Base-by-base conservation (phyloP, 2,797 vertebrate genomes). In the Nannoperca australis region DNA sequence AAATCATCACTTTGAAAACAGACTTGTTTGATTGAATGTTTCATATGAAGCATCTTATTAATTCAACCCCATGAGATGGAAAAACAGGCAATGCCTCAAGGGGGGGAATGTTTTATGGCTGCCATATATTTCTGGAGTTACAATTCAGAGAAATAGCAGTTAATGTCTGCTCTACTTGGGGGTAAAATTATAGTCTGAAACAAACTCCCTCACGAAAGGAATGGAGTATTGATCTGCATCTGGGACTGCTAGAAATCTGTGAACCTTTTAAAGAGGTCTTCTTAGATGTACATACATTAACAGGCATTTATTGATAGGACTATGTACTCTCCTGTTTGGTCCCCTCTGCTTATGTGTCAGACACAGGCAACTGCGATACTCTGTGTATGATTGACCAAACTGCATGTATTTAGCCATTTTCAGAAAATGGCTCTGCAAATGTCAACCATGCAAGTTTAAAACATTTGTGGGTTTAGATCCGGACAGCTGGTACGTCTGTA, bases 161-260 rank as follows among this genome's bases (percentile, higher is more conserved):
- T 89, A 85, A 85, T 85, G 70, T 86, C 73, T 72, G 36, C 70
- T 51, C 78, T 85, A 74, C 85, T 87, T 87, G 59, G 70, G 50
- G 73, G 53, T 81, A 70, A 86, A 91, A 86, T 83, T 78, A 84
- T 81, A 47, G 85, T 85, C 47, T 82, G 66, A 83, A 80, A 81
- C 45, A 20, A 82, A 73, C 73, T 82, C 47, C 66, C 60, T 86
- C 67, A 81, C 27, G 15, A 79, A 76, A 80, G 76, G 77, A 83
- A 89, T 82, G 63, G 58, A 56, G 69, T 89, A 90, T 90, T 84
- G 91, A 92, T 93, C 89, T 82, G 62, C 60, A 78, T 85, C 54
- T 36, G 60, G 18, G 55, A 27, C 51, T 22, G 59, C 72, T 83
- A 79, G 45, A 86, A 89, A 83, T 67, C 65, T 79, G 72, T 68